These are phyloP conservation scores for Euplexia lucipara DNA, from an alignment of 2,888 invertebrate species.

Conservation along the genomic window DNA sequence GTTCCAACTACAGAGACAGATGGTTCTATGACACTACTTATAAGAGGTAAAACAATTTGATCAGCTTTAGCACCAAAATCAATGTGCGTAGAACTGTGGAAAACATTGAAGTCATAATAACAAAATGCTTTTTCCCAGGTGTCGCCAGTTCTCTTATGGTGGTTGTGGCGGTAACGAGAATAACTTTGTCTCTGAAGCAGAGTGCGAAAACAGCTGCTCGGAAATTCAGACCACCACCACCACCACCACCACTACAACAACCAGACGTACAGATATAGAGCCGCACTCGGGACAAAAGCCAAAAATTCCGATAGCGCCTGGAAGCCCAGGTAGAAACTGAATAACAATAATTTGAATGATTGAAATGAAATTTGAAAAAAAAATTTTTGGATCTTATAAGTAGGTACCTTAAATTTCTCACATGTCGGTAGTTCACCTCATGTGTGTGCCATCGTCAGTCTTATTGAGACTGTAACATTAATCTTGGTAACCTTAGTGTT, in stretches of 20 bases:
- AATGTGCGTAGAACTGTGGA: background rate
- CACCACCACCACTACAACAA: constrained; percentile 67
- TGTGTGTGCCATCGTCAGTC: too few species aligned
- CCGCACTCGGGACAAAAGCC: constrained; percentile 5
- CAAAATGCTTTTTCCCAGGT: constrained; percentile 79
- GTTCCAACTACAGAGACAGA: constrained; percentile 93
- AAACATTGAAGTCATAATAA: background rate
- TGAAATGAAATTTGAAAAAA: background rate
- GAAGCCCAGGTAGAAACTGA: constrained; percentile 32
- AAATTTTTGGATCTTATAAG: too few species aligned
- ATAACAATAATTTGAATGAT: background rate
- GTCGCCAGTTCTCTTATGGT: constrained; percentile 97
- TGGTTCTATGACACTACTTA: constrained; percentile 96
- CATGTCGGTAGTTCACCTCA: too few species aligned
- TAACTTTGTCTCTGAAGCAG: constrained; percentile 93
- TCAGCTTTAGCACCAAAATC: background rate
- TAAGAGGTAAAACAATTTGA: constrained; percentile 77
- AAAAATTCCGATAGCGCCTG: constrained; percentile 13
- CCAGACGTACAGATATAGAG: constrained; percentile 56
- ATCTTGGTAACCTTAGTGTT: too few species aligned
- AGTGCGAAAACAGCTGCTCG: constrained; percentile 93
- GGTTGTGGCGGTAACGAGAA: constrained; percentile 98
- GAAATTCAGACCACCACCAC: constrained; percentile 74
- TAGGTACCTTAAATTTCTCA: too few species aligned
- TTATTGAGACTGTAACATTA: too few species aligned